Evolutionary conservation across 2,888 invertebrate genomes (phyloP), one percentile per base, ranked within the genome.

Genomic region (Yponomeuta malinellus): DNA sequence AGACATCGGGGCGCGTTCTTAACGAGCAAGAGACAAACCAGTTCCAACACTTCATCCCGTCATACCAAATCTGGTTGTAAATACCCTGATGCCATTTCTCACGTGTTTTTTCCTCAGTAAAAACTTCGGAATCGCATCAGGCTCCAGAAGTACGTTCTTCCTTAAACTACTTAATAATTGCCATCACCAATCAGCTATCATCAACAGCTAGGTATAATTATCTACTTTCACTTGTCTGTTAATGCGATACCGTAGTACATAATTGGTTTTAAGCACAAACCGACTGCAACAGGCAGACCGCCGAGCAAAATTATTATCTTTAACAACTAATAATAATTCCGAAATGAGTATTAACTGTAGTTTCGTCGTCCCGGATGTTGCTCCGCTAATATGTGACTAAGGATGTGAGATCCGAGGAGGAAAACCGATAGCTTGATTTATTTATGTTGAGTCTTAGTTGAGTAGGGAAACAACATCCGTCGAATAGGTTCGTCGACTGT

Each of bases 11-110:
- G 86, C 88, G 88, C 86, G 63, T 85, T 83, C 85, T 81, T 88
- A 89, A 88, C 90, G 83, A 89, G 83, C 85, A 82, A n/a, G 52
- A 52, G 52, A 23, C 65, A 85, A 89, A 89, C 90, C 86, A 83
- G 90, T 89, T 88, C 84, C 79, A 85, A n/a, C 83, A 82, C 86
- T 82, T 86, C 83, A 83, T 80, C 82, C 80, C 81, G 82, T 87
- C 86, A 88, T 82, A 81, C 88, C 86, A 85, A 89, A 88, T 81
- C 83, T 87, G 83, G 85, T 84, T 82, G 84, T 86, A 85, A 88
- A 86, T 84, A 82, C 84, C 81, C 80, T 78, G 78, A 82, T 81
- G 84, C 82, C 79, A 74, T 75, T 80, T 84, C 80, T 82, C 82
- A 80, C 81, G 76, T 78, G 73, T 77, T 85, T 81, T 84, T 79